Evolutionary conservation across 2,113 vertebrate species (phyloP).

Genomic region (Copsychus sechellarum): DNA sequence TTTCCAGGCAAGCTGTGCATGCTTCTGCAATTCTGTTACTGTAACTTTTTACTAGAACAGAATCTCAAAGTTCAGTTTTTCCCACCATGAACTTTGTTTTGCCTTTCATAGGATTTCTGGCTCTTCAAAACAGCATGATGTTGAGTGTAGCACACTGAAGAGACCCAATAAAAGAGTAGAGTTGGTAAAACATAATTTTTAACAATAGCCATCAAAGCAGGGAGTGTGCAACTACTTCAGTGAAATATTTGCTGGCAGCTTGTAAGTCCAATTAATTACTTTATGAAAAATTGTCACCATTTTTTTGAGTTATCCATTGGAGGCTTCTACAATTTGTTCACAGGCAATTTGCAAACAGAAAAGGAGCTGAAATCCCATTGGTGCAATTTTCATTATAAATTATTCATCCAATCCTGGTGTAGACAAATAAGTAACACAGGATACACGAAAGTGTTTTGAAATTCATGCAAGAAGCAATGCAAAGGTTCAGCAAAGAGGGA

Average conservation of each 20-base stretch:
- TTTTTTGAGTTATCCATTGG: neutral
- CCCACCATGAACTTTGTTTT: neutral
- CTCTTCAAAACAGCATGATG: neutral
- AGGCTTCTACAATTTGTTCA: neutral
- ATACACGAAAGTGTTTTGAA: neutral
- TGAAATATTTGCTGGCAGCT: neutral
- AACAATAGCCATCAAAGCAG: neutral
- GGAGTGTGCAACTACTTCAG: neutral
- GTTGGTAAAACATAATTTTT: neutral
- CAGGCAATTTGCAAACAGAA: neutral
- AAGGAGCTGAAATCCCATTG: neutral
- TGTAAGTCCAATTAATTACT: neutral
- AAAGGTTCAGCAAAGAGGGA: neutral
- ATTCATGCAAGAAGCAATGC: neutral
- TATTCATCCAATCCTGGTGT: neutral
- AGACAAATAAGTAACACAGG: neutral
- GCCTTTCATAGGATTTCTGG: neutral
- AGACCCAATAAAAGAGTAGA: neutral
- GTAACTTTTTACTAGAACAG: neutral
- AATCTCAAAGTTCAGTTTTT: neutral
- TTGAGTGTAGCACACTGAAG: neutral
- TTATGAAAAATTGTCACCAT: neutral
- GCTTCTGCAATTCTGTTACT: neutral
- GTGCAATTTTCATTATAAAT: neutral
- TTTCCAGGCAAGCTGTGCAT: neutral